phyloP scores from a whole-genome alignment of 53 echinoderm and acorn worm species.

The Echinarachnius parma region DNA sequence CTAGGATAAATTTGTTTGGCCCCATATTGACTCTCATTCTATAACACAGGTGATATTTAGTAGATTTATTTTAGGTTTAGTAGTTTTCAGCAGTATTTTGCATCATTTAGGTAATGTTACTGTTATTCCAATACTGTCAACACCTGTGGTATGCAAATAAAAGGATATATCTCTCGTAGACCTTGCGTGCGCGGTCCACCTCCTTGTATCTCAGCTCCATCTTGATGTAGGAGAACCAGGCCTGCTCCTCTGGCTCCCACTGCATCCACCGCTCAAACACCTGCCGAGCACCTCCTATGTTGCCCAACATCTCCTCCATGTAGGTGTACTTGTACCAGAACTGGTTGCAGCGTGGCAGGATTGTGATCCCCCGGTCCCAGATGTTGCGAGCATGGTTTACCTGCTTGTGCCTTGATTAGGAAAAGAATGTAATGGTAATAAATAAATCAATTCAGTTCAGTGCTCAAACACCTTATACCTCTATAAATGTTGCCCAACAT shows the following conservation, averaged over 20 bases:
- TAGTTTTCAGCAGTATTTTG: too few relatives aligned
- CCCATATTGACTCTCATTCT: too few relatives aligned
- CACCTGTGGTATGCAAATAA: too few relatives aligned
- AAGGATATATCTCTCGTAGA: constrained; percentile 99
- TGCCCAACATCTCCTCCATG: constrained; percentile 99
- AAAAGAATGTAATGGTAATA: too few relatives aligned
- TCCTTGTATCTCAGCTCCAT: constrained; percentile 98
- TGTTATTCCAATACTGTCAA: too few relatives aligned
- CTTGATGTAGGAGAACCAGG: constrained; percentile 98
- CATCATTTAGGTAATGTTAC: too few relatives aligned
- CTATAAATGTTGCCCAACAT: constrained; percentile 91
- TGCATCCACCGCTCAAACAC: constrained; percentile 99
- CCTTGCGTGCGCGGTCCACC: constrained; percentile 71
- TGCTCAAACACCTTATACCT: constrained; percentile 85
- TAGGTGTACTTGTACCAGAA: constrained; percentile 99
- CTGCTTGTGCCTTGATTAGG: constrained; percentile 98
- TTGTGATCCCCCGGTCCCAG: constrained; percentile 98
- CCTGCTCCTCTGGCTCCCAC: constrained; percentile 99
- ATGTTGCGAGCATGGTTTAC: constrained; percentile 98
- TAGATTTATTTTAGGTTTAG: too few relatives aligned
- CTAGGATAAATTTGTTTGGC: too few relatives aligned
- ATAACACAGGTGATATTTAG: too few relatives aligned
- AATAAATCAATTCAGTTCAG: too few relatives aligned
- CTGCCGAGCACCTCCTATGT: constrained; percentile 77
- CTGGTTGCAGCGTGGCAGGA: constrained; percentile 90